Evolutionary conservation across 37 sponge, comb jelly and placozoan genomes (phyloP).

Genomic region (Mnemiopsis leidyi): DNA sequence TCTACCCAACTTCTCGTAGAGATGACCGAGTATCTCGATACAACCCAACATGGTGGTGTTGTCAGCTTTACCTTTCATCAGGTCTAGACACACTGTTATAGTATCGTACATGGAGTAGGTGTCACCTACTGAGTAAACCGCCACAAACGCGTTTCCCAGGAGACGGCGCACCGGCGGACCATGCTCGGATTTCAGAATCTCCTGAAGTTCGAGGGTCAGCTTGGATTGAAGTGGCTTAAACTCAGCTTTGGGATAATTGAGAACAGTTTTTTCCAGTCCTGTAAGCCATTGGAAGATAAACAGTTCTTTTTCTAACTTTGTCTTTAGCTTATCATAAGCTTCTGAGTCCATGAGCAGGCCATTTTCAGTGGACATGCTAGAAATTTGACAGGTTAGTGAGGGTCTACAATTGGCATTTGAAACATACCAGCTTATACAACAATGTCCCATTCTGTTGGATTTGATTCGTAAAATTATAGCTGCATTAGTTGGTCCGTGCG

Average conservation of each 20-base stretch:
- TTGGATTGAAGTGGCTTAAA: slow-evolving; percentile 6
- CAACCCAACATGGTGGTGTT: slow-evolving; percentile 46
- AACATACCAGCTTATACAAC: too few species aligned
- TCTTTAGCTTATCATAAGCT: neutral
- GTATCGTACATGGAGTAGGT: slow-evolving; percentile 71
- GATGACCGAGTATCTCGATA: slow-evolving; percentile 38
- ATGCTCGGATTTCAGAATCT: slow-evolving; percentile 66
- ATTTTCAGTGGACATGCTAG: neutral
- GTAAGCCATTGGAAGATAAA: slow-evolving; percentile 61
- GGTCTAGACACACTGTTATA: slow-evolving; percentile 78
- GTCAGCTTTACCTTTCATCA: slow-evolving; percentile 63
- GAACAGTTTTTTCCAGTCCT: neutral
- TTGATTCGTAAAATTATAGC: too few species aligned
- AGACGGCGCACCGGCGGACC: slow-evolving; percentile 71
- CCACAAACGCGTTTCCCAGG: slow-evolving; percentile 74
- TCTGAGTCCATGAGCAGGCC: slow-evolving; percentile 25
- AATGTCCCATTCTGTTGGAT: too few species aligned
- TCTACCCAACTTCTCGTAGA: slow-evolving; percentile 65
- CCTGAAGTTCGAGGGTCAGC: slow-evolving; percentile 67
- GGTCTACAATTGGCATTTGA: too few species aligned
- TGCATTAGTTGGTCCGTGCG: too few species aligned
- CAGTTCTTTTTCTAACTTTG: slow-evolving; percentile 25
- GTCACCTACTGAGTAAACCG: slow-evolving; percentile 73
- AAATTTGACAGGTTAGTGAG: too few species aligned
- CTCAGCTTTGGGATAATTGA: neutral